Evolutionary conservation across 2,113 vertebrate species (phyloP), one percentile per base, ranked within the genome.

Genomic region (Heteronetta atricapilla): DNA sequence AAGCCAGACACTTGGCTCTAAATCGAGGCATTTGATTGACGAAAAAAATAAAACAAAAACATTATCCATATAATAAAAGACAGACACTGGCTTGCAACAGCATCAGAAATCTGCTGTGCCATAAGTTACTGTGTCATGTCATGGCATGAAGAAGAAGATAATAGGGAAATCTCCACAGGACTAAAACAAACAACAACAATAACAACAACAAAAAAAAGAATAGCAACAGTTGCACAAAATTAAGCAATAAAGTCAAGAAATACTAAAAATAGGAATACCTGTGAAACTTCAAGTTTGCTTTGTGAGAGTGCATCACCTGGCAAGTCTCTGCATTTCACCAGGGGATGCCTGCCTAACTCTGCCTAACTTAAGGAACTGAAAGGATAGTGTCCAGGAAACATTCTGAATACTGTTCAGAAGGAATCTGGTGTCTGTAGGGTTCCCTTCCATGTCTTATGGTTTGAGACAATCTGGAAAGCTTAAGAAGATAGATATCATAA

Each of bases 1-100:
- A 91, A 88, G 60, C n/a, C 85, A 96, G 93, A 80, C 72, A 70
- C 34, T 93, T n/a, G 38, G 40, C 86, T 93, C 73, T 84, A 83
- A 94, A 94, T 92, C 7, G 29, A 92, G 63, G 42, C 76, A 81
- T 84, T 92, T 75, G 52, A 94, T 23, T 59, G 73, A 90, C 28
- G 9, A 22, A 29, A 9, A 38, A 59, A 75, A n/a, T n/a, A n/a
- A 64, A 90, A 46, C 10, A 21, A 44, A 46, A 19, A 46, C 70
- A 89, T 63, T 7, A 80, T 23, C 72, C 76, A 52, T 11, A 16
- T 20, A 88, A 89, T 46, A 29, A 86, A 82, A 74, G 59, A 74
- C 4, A 93, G 64, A 33, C 36, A 50, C 1, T 8, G 84, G 89
- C 91, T 38, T 87, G 92, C 77, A 92, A 82, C 85, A 93, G 56